These are phyloP conservation scores for Heliconius hermathena DNA, from an alignment of 1,140 invertebrate species.

Conservation along the genomic window DNA sequence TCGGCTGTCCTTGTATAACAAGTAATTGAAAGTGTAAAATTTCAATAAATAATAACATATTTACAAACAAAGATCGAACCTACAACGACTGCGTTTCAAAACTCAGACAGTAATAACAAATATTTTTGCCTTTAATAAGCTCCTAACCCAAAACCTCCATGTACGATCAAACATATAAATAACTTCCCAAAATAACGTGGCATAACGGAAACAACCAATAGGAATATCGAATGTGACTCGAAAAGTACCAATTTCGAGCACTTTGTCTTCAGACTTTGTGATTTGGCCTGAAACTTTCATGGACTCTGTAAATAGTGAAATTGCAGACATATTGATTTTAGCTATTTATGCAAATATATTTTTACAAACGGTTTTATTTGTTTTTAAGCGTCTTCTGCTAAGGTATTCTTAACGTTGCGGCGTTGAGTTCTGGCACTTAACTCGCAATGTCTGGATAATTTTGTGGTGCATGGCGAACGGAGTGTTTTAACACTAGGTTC, in stretches of 20 bases:
- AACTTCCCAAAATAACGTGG: neutral
- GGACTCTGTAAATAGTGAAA: constrained; percentile 40
- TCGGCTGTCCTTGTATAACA: neutral
- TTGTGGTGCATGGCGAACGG: too few species aligned
- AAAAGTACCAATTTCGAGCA: constrained; percentile 42
- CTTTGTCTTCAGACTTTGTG: constrained; percentile 44
- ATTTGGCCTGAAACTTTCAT: constrained; percentile 44
- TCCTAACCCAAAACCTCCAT: too few species aligned
- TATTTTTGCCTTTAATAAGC: too few species aligned
- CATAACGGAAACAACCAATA: constrained; percentile 18
- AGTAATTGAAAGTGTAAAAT: neutral
- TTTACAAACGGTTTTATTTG: neutral
- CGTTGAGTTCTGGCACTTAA: too few species aligned
- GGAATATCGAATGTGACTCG: constrained; percentile 39
- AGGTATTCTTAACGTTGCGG: too few species aligned
- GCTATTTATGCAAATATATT: constrained; percentile 2
- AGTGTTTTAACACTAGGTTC: too few species aligned
- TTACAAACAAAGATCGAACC: neutral
- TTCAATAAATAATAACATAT: neutral
- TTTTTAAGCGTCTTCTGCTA: too few species aligned
- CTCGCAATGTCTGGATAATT: too few species aligned
- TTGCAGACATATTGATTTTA: constrained; percentile 25
- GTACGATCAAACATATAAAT: too few species aligned
- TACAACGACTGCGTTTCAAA: too few species aligned
- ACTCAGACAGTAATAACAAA: too few species aligned